Evolutionary conservation across 2,888 invertebrate species (phyloP).

Genomic region (Adineta ricciae): DNA sequence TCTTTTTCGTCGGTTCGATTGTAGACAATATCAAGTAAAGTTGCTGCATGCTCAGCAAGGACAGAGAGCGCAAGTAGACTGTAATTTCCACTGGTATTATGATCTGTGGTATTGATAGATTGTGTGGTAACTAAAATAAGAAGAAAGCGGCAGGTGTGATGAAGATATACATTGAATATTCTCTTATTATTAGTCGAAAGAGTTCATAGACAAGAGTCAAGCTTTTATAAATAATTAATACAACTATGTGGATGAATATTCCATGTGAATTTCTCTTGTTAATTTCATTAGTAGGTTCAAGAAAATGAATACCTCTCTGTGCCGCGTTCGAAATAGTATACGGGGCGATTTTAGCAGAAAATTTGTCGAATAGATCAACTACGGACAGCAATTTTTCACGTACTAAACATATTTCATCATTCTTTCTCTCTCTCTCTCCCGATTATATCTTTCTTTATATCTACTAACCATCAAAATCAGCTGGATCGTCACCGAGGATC

Average conservation of each 20-base stretch:
- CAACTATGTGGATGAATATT: too few relatives aligned
- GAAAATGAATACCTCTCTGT: background rate
- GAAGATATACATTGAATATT: too few relatives aligned
- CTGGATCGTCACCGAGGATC: background rate
- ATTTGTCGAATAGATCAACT: background rate
- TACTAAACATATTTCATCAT: background rate
- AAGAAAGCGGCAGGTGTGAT: too few relatives aligned
- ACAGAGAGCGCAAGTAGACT: conserved; percentile 69
- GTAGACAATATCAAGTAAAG: conserved; percentile 75
- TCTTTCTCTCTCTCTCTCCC: background rate
- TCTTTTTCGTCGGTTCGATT: conserved; percentile 75
- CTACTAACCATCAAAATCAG: background rate
- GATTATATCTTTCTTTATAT: background rate
- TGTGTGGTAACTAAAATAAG: background rate
- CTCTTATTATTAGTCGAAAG: too few relatives aligned
- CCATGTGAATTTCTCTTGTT: background rate
- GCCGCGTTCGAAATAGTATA: background rate
- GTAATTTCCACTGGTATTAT: background rate
- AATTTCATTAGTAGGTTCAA: background rate
- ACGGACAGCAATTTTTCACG: background rate
- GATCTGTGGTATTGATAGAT: background rate
- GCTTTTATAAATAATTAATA: too few relatives aligned
- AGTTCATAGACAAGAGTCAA: too few relatives aligned
- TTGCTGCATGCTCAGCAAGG: conserved; percentile 65
- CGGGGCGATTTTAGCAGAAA: background rate